A percentile compares a stretch with the other conserved stretches of the same genome.
Evolutionary conservation across 2,797 vertebrate genomes (phyloP).

Genomic region (Enteromius paludinosus): DNA sequence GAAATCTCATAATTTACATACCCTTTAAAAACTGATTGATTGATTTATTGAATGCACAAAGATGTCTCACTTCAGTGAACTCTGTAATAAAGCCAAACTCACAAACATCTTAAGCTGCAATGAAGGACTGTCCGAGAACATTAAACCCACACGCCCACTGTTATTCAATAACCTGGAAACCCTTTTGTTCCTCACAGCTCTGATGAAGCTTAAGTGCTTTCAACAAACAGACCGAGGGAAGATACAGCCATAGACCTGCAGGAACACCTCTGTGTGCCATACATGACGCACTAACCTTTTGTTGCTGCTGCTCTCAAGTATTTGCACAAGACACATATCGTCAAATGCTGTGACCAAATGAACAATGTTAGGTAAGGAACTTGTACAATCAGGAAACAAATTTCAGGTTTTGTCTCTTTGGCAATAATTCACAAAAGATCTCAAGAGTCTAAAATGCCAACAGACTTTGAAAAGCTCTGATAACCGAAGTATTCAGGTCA

Average conservation of each 20-base stretch:
- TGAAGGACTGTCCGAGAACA: not conserved
- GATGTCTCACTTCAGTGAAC: not conserved
- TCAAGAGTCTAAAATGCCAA: not conserved
- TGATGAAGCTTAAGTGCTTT: constrained; percentile 19
- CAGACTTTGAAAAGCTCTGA: not conserved
- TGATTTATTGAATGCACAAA: not conserved
- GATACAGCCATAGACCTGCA: not conserved
- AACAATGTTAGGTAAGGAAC: not conserved
- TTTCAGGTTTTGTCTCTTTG: not conserved
- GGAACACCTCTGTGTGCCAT: not conserved
- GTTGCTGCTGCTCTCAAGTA: constrained; percentile 1
- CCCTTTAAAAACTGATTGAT: too few relatives aligned
- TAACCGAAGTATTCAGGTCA: not conserved
- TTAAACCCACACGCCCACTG: not conserved
- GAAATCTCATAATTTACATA: too few relatives aligned
- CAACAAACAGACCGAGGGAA: constrained; percentile 15
- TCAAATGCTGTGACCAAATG: not conserved
- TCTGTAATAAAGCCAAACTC: not conserved
- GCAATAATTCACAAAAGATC: constrained; percentile 3
- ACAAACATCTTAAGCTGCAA: not conserved
- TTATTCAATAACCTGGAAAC: constrained; percentile 36
- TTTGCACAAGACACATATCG: not conserved
- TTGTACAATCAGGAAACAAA: not conserved
- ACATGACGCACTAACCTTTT: constrained; percentile 28
- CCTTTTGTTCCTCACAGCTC: not conserved